Evolutionary conservation across 2,797 vertebrate genomes (phyloP).

Genomic region (Cuniculus paca): DNA sequence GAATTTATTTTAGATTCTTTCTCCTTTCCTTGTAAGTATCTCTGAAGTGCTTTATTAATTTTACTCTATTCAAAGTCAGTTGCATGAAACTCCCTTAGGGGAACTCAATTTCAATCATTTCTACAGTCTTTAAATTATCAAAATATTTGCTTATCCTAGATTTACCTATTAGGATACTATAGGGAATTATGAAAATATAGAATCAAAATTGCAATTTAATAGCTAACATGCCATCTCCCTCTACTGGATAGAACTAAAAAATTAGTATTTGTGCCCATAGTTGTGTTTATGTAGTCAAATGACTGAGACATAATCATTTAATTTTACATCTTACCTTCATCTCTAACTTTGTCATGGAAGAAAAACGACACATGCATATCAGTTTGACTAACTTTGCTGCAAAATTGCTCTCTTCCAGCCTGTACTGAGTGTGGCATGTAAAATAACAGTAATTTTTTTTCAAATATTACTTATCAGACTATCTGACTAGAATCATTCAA

Average conservation of each 20-base stretch:
- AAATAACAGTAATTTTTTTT: background rate
- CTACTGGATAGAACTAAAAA: constrained; percentile 45
- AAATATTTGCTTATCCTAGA: background rate
- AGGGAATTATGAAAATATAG: constrained; percentile 28
- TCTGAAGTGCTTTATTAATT: background rate
- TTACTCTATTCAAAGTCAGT: background rate
- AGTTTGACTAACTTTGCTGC: background rate
- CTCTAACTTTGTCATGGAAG: background rate
- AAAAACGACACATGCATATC: background rate
- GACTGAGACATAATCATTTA: background rate
- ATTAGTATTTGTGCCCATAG: background rate
- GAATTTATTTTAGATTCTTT: constrained; percentile 20
- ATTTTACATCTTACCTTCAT: background rate
- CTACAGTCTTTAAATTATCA: background rate
- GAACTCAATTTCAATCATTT: background rate
- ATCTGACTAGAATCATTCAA: background rate
- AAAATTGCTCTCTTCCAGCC: background rate
- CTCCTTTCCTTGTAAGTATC: background rate
- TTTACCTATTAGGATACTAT: background rate
- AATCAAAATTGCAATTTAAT: background rate
- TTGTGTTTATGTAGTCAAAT: background rate
- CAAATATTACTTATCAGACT: background rate
- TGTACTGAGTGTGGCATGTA: background rate
- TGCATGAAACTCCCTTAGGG: background rate
- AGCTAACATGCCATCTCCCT: constrained; percentile 50